Evolutionary conservation across 2,888 invertebrate species (phyloP).

Genomic region (Erebia epiphron): DNA sequence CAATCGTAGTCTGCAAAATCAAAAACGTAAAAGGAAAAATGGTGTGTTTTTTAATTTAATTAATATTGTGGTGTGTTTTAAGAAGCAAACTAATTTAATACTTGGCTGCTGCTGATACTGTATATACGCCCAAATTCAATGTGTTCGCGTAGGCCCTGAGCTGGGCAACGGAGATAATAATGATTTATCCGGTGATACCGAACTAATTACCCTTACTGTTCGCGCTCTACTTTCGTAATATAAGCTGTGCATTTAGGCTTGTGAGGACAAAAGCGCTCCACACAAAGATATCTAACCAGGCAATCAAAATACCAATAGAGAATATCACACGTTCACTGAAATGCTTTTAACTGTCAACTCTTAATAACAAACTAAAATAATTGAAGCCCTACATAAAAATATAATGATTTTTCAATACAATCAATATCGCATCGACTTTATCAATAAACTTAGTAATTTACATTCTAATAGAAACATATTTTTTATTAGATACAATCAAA

Average conservation of each 20-base stretch:
- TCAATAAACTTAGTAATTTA: neutral
- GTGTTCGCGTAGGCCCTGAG: neutral
- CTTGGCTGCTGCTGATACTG: neutral
- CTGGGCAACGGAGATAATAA: constrained; percentile 22
- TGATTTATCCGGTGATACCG: constrained; percentile 36
- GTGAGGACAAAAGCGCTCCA: constrained; percentile 23
- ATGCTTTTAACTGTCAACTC: neutral
- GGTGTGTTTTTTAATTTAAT: no score
- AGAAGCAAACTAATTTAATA: no score
- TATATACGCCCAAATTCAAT: neutral
- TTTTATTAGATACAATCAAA: neutral
- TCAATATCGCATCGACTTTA: neutral
- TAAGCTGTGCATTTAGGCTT: constrained; percentile 22
- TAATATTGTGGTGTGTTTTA: no score
- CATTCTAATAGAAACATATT: neutral
- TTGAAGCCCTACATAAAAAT: neutral
- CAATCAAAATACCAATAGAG: constrained; percentile 4
- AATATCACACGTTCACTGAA: constrained; percentile 4
- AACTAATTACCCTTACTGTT: constrained; percentile 36
- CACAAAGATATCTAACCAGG: constrained; percentile 14
- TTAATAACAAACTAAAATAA: neutral
- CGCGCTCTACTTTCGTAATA: constrained; percentile 35
- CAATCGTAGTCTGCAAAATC: no score
- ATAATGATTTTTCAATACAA: no score
- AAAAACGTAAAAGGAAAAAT: no score